Base-by-base conservation (phyloP, 2,888 invertebrate species). In the Rhorus exstirpatorius region DNA sequence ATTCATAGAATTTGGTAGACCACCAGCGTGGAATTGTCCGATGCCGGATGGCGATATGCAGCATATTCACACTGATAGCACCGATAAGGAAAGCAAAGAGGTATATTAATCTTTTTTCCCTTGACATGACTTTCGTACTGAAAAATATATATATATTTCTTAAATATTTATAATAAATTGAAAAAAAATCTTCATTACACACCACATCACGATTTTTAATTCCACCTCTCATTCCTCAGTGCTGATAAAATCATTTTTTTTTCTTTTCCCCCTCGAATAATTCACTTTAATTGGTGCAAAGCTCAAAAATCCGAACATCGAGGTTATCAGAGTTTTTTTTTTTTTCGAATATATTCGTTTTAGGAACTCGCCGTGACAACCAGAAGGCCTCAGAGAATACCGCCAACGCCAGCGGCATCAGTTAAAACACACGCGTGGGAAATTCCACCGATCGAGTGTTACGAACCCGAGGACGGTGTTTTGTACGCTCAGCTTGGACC, bases 401-500 rank as follows among this genome's bases (percentile, higher is more conserved):
- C 93, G 0, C 87, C 90, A 0, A 95, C 96, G 0, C 96, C 97
- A 1, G 94, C 95, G 81, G 95, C 96, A 0, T 95, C 94, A 0
- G 93, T 95, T 0, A 94, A 93, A 70, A 93, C 91, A 12, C 94
- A 94, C 6, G 95, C 97, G 0, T 98, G 98, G 98, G 96, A 96
- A 77, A 97, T 98, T 89, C 98, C 98, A 4, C 95, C 97, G 12
- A 97, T 98, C 86, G 96, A 97, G 91, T 98, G 98, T 92, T 90
- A 97, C 91, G 98, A 98, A 92, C 98, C 98, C 0, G 97, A 97
- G 51, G 98, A 98, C 91, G 97, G 97, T 12, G 97, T 98, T 1
- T 97, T 97, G 93, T 98, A 97, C 93, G 98, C 98, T 0, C 98
- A 98, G 93, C 97, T 98, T 96, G 98, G 98, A 4, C 98, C 98